These are phyloP conservation scores for Manis javanica DNA, from an alignment of 2,797 vertebrate genomes.

Conservation along the genomic window DNA sequence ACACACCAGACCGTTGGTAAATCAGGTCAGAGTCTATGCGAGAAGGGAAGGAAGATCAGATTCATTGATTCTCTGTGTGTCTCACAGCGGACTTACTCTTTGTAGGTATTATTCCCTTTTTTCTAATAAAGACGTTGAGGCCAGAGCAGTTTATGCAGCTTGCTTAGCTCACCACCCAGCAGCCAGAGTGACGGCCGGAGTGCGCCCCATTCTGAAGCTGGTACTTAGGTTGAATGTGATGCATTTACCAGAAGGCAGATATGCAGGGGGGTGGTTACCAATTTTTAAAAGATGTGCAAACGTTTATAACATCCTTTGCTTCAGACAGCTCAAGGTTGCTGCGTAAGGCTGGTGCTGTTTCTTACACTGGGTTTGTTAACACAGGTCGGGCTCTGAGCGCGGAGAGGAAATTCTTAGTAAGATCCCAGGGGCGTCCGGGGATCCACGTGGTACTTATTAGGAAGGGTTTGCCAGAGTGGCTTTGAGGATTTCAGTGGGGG, in stretches of 20 bases:
- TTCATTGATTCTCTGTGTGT: neutral
- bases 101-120: neutral
- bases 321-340: neutral
- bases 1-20: neutral
- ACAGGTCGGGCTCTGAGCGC: neutral
- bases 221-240: neutral
- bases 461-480: slow-evolving; percentile 4
- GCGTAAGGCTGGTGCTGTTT: neutral
- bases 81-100: neutral
- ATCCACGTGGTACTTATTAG: slow-evolving; percentile 69
- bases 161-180: neutral
- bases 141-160: neutral
- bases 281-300: slow-evolving; percentile 8
- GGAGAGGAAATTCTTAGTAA: neutral
- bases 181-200: neutral
- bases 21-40: neutral
- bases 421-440: neutral
- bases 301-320: neutral
- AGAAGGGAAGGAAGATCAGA: neutral
- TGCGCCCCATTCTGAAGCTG: neutral
- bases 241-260: slow-evolving; percentile 9
- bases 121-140: neutral
- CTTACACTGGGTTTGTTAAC: neutral
- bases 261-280: neutral
- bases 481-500: slow-evolving; percentile 57